phyloP scores from a whole-genome alignment of 2,797 vertebrate species.

The Bradypodion ventrale region DNA sequence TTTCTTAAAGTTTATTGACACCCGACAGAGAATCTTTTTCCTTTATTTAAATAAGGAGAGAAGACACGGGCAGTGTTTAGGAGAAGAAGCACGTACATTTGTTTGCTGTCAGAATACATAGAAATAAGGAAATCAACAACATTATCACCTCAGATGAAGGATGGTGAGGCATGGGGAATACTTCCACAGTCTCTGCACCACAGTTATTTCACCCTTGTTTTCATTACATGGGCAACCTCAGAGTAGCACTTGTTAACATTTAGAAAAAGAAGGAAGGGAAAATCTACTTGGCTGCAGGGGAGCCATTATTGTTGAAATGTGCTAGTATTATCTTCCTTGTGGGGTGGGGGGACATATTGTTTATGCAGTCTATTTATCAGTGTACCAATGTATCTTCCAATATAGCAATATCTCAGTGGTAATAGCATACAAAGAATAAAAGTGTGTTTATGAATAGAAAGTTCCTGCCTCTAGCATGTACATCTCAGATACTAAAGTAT shows the following conservation, averaged over 20 bases:
- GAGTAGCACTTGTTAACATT: conserved; percentile 68
- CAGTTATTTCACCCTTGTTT: conserved; percentile 55
- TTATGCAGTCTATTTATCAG: conserved; percentile 73
- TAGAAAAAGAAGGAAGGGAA: conserved; percentile 61
- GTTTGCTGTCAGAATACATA: conserved; percentile 36
- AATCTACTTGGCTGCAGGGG: conserved; percentile 62
- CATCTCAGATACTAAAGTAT: conserved; percentile 68
- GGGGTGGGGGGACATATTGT: conserved; percentile 65
- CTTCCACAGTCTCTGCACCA: background rate
- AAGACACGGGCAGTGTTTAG: conserved; percentile 47
- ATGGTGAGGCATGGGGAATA: conserved; percentile 42
- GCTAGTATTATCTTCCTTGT: conserved; percentile 70
- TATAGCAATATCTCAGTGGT: conserved; percentile 64
- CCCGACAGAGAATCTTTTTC: conserved; percentile 39
- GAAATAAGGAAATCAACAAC: conserved; percentile 51
- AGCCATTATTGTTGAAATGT: conserved; percentile 64
- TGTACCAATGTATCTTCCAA: conserved; percentile 60
- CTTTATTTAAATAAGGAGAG: conserved; percentile 46
- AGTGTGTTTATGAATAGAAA: conserved; percentile 68
- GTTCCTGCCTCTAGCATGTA: conserved; percentile 65
- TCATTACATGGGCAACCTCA: conserved; percentile 67
- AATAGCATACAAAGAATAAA: conserved; percentile 69
- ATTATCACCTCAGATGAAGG: conserved; percentile 54
- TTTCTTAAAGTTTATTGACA: conserved; percentile 61
- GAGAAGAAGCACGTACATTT: conserved; percentile 1